Evolutionary conservation across 2,888 invertebrate genomes (phyloP).

Genomic region (Tanypteryx hageni): DNA sequence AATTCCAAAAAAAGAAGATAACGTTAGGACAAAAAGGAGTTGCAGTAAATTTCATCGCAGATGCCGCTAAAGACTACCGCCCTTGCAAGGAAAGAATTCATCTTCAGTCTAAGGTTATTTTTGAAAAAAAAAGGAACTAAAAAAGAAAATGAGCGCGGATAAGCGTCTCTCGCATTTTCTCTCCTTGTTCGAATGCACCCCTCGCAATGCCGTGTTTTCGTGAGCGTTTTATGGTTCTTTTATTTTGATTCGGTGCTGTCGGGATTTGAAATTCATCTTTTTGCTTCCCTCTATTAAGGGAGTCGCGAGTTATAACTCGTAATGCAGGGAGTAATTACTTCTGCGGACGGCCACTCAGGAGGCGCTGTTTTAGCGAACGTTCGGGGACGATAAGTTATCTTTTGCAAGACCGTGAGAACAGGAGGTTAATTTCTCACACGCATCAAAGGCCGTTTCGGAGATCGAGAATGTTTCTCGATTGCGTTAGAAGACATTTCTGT

Average conservation of each 20-base stretch:
- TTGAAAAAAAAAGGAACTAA: too few species aligned
- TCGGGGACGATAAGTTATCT: not conserved
- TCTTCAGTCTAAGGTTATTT: too few species aligned
- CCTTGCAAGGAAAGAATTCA: too few species aligned
- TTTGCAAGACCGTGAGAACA: not conserved
- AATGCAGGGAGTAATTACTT: not conserved
- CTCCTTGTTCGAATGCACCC: not conserved
- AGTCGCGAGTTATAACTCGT: too few species aligned
- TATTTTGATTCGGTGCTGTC: not conserved
- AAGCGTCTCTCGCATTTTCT: too few species aligned
- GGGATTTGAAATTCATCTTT: too few species aligned
- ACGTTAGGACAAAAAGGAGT: not conserved
- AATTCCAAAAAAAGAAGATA: not conserved
- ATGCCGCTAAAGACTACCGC: constrained; percentile 33
- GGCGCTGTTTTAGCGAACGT: not conserved
- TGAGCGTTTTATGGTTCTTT: not conserved
- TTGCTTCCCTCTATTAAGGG: too few species aligned
- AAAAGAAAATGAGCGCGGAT: too few species aligned
- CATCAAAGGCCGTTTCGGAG: not conserved
- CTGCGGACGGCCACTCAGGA: not conserved
- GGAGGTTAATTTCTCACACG: not conserved
- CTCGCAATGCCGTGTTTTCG: not conserved
- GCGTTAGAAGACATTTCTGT: not conserved
- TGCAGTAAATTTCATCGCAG: constrained; percentile 45
- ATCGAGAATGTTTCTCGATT: not conserved